Conservation (phyloP, 2,888 invertebrate species). For the Ethmia dodecea region DNA sequence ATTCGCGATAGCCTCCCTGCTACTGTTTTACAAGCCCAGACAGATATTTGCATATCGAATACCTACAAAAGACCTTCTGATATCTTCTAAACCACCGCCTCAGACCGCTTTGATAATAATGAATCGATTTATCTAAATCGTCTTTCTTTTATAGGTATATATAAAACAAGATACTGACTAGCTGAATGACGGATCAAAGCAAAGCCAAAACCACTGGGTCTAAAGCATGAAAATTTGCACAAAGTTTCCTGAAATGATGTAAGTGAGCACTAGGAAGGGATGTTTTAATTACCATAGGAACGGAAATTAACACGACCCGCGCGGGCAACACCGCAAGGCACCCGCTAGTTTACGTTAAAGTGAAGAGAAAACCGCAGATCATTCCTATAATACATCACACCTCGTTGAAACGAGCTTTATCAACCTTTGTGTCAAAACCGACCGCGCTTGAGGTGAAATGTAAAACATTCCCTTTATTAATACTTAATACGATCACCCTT, state of each 20-base stretch:
- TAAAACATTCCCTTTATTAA: conserved; percentile 67
- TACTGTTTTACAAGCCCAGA: conserved; percentile 48
- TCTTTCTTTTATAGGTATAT: background rate
- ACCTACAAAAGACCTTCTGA: conserved; percentile 32
- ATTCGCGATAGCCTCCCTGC: conserved; percentile 43
- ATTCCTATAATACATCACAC: conserved; percentile 18
- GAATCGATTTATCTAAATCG: background rate
- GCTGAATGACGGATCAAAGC: too few species aligned
- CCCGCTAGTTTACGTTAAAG: too few species aligned
- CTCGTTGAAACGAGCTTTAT: conserved; percentile 20
- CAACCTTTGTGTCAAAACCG: conserved; percentile 26
- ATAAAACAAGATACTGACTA: too few species aligned
- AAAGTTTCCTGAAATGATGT: too few species aligned
- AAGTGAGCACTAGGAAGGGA: too few species aligned
- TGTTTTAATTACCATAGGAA: too few species aligned
- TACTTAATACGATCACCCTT: conserved; percentile 70
- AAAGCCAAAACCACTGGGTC: too few species aligned
- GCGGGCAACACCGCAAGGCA: too few species aligned
- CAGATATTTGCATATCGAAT: conserved; percentile 57
- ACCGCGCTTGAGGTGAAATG: conserved; percentile 46
- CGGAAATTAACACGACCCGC: too few species aligned
- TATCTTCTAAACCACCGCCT: too few species aligned
- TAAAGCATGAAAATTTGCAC: too few species aligned
- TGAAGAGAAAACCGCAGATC: conserved; percentile 24
- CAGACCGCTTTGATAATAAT: background rate